Base-by-base conservation (phyloP, 2,888 invertebrate species). In the Sinopyrophorus schimmeli region DNA sequence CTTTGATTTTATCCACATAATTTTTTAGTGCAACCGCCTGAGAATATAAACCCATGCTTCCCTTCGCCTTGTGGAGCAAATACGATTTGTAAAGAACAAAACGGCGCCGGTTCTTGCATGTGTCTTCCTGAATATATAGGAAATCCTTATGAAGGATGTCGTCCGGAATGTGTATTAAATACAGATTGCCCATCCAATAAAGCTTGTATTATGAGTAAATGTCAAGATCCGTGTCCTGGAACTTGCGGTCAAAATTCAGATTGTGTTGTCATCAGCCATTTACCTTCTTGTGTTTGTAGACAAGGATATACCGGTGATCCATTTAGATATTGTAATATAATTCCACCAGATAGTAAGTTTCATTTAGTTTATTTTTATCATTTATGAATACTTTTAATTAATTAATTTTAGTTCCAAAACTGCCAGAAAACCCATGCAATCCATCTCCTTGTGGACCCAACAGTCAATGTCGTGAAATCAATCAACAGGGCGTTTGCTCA, bases 401-500 rank as follows among this genome's bases (percentile, higher is more conserved):
- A n/a, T n/a, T n/a, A n/a, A n/a, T n/a, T n/a, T n/a, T n/a, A n/a
- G 44, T 55, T 3, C 53, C 60, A 50, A 61, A 58, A 40, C 53
- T n/a, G n/a, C n/a, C 55, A 7, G 14, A 31, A 26, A 82, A 53
- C 83, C 84, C 86, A 14, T 88, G 88, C 64, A 68, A 78, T 31
- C 87, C 87, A 32, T 84, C 86, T 28, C 87, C 87, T n/a, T 89
- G 88, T 67, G 89, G 88, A 23, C 83, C 87, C 24, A 87, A 87
- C 64, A 86, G 87, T 69, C 80, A 82, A 67, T 89, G 89, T 71
- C 81, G 83, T 63, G 80, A 82, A 66, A 69, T 83, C 27, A 82
- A 77, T 52, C 72, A 70, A 3, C 76, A 77, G 59, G 78, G 78
- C 0, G 72, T 78, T 17, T 82, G 85, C 61, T 76, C 79, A 9